These are phyloP conservation scores for Notodonta ziczac DNA, from an alignment of 2,888 invertebrate species.

Conservation along the genomic window DNA sequence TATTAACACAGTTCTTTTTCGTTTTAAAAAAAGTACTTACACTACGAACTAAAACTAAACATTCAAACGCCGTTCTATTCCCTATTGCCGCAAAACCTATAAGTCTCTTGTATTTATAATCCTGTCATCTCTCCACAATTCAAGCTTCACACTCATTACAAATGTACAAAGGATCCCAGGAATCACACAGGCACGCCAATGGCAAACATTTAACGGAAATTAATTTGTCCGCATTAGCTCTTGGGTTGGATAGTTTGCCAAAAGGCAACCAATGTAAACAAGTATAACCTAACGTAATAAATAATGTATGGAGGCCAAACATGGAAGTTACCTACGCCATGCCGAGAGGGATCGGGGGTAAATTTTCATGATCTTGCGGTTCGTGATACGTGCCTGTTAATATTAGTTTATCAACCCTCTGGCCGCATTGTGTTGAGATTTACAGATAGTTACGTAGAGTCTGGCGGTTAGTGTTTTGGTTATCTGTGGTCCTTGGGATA, in stretches of 20 bases:
- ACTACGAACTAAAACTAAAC: no score
- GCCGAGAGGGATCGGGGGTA: constrained; percentile 71
- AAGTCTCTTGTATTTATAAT: no score
- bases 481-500: constrained; percentile 27
- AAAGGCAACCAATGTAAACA: constrained; percentile 74
- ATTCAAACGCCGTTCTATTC: no score
- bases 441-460: constrained; percentile 58
- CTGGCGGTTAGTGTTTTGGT: constrained; percentile 47
- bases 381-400: constrained; percentile 76
- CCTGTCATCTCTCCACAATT: constrained; percentile 4
- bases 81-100: no score
- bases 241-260: constrained; percentile 61
- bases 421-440: constrained; percentile 67
- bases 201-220: constrained; percentile 56
- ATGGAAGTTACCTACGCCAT: constrained; percentile 74
- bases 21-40: no score
- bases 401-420: constrained; percentile 79
- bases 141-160: constrained; percentile 28
- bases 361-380: constrained; percentile 83
- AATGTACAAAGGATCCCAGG: constrained; percentile 42
- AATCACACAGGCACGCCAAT: constrained; percentile 46
- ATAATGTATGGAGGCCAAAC: constrained; percentile 79
- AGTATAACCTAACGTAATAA: constrained; percentile 75
- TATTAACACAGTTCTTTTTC: no score
- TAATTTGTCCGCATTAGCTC: constrained; percentile 61